Base-by-base conservation (phyloP, 2,113 vertebrate genomes). In the Redunca redunca region DNA sequence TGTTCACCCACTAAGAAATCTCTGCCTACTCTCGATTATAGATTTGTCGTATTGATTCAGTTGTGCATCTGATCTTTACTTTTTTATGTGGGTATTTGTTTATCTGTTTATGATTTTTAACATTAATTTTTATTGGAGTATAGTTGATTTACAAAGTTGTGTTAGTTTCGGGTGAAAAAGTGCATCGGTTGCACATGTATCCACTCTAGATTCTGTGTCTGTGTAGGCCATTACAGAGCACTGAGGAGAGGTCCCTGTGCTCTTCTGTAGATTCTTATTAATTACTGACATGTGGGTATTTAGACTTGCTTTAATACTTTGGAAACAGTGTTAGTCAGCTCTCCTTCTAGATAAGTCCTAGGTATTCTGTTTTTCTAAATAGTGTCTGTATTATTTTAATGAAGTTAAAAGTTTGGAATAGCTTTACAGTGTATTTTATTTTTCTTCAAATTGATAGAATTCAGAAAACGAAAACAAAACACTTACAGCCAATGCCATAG, bases 81-180 rank as follows among this genome's bases (percentile, higher is more conserved):
- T 95, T 96, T 53, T 83, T 53, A n/a, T 83, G 50, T 83, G 80
- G 50, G 14, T 88, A 55, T 94, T 80, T 87, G 67, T 93, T 89
- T 48, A 50, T 40, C n/a, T 74, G 19, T 53, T 77, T 43, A 43
- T 26, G 71, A 43, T 77, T 91, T 52, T 33, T 50, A 52, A 33
- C 67, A 23, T 48, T 48, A 81, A 50, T 81, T 52, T 52, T 93
- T 81, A 52, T 52, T 52, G 48, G 78, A 4, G 17, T 81, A 13
- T 33, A 6, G 78, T 52, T 81, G 43, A 30, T 48, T 48, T 48
- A 48, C 26, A 30, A 17, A 48, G 77, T 17, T 48, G 43, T 80
- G 43, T 80, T 30, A 48, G 77, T 80, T 48, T 48, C 43, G 17
- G 26, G 43, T 80, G 77, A 48, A 80, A 48, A 48, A 80, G 77